These are phyloP conservation scores for Damaliscus lunatus DNA, from an alignment of 2,113 vertebrate species.

Conservation along the genomic window DNA sequence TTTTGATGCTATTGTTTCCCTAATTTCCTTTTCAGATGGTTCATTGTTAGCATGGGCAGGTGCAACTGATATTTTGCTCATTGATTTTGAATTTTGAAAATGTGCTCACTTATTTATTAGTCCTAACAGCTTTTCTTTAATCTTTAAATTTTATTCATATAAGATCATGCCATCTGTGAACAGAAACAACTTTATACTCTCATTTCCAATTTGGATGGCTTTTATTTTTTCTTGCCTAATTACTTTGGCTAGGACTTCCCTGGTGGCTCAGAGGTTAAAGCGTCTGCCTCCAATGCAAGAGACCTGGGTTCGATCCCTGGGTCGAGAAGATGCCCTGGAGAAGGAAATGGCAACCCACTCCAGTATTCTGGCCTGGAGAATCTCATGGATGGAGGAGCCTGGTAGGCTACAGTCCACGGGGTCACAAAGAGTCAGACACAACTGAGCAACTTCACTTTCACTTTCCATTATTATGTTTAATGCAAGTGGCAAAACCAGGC, in stretches of 20 bases:
- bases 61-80: not conserved
- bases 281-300: too few species aligned
- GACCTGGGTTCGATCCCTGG: too few species aligned
- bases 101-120: not conserved
- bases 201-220: not conserved
- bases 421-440: accelerated
- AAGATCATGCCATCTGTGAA: not conserved
- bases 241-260: not conserved
- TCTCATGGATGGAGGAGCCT: too few species aligned
- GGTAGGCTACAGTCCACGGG: too few species aligned
- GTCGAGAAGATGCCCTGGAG: too few species aligned
- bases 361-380: too few species aligned
- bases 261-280: too few species aligned
- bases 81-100: not conserved
- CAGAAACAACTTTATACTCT: not conserved
- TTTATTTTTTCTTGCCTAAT: slow-evolving; percentile 43
- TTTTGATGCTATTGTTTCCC: not conserved
- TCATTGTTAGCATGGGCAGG: not conserved
- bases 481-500: not conserved
- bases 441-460: too few species aligned
- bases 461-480: not conserved
- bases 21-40: not conserved
- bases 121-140: not conserved
- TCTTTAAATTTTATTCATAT: not conserved
- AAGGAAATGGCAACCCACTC: too few species aligned